Conservation (phyloP, 2,113 vertebrate species). For the Dicerorhinus sumatrensis region DNA sequence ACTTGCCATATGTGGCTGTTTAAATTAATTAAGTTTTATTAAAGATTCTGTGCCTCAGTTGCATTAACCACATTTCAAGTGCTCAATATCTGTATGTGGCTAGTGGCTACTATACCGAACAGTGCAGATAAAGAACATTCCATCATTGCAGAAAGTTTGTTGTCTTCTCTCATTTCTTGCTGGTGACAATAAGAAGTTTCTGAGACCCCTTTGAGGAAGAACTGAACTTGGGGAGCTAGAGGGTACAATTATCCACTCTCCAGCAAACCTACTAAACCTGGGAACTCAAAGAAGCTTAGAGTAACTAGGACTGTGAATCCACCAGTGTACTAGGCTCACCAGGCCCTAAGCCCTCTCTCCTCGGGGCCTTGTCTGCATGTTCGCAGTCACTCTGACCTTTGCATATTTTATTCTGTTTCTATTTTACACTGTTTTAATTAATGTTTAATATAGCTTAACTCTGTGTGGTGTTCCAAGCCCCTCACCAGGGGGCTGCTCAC, state of each 20-base stretch:
- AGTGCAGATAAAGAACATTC: not conserved
- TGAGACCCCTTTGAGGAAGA: conserved; percentile 13
- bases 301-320: not conserved
- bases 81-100: not conserved
- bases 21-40: not conserved
- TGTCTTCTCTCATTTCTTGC: not conserved
- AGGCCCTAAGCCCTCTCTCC: not conserved
- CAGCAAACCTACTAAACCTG: not conserved
- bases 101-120: not conserved
- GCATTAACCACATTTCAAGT: not conserved
- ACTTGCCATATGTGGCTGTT: not conserved
- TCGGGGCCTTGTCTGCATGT: not conserved
- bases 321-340: not conserved
- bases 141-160: not conserved
- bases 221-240: not conserved
- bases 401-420: conserved; percentile 70
- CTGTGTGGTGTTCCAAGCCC: conserved; percentile 75
- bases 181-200: not conserved
- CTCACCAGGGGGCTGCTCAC: conserved; percentile 77
- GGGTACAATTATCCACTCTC: not conserved
- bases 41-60: not conserved
- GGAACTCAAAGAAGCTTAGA: not conserved
- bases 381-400: conserved; percentile 75
- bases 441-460: conserved; percentile 81
- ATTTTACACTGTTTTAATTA: conserved; percentile 77